Evolutionary conservation across 2,888 invertebrate species (phyloP).

Genomic region (Archips crataeganus): DNA sequence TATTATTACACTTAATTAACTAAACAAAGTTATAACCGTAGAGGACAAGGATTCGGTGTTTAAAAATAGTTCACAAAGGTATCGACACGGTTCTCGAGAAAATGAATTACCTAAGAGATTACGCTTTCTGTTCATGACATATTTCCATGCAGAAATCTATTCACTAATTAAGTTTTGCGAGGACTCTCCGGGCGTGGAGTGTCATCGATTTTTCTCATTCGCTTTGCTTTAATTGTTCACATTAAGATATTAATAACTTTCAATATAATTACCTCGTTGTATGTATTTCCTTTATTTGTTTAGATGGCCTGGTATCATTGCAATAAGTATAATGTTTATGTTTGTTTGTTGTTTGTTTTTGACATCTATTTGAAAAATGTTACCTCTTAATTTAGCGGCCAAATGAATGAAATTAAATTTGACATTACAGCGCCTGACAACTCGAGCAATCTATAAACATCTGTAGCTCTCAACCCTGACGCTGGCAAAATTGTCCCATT

Average conservation of each 20-base stretch:
- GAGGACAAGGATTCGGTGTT: not conserved
- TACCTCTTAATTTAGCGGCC: too few relatives aligned
- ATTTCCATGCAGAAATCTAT: conserved; percentile 8
- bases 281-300: not conserved
- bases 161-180: conserved; percentile 10
- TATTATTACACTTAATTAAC: too few relatives aligned
- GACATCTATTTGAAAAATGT: too few relatives aligned
- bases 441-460: too few relatives aligned
- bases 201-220: conserved; percentile 12
- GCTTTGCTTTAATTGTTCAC: conserved; percentile 13
- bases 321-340: too few relatives aligned
- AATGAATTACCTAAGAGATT: conserved; percentile 1
- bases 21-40: not conserved
- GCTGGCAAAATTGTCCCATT: too few relatives aligned
- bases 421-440: too few relatives aligned
- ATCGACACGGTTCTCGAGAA: not conserved
- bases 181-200: not conserved
- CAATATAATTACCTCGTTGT: not conserved
- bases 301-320: not conserved
- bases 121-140: not conserved
- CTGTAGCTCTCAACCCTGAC: too few relatives aligned
- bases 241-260: conserved; percentile 8
- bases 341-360: too few relatives aligned
- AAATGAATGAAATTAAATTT: too few relatives aligned
- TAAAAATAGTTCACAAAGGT: not conserved